Base-by-base conservation (phyloP, 1,140 invertebrate species). In the Drosophila fuyamai region DNA sequence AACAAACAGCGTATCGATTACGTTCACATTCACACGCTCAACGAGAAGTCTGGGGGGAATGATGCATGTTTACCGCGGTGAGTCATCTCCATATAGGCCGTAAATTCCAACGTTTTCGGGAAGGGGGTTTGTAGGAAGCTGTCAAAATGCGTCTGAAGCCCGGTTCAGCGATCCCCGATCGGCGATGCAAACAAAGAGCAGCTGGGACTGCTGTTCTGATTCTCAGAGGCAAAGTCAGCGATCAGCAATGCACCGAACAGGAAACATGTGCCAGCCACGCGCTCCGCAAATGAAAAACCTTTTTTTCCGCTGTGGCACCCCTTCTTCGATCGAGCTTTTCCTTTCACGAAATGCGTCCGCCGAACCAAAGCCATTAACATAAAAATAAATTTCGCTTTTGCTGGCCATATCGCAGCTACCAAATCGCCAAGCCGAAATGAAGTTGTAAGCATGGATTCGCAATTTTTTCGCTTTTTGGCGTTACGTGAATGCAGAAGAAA, bases 311-410 rank as follows among this genome's bases (percentile, higher is more conserved):
- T 13, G 18, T 47, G 50, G 9, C 14, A 12, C 59, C 53, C 62
- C 60, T 60, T 48, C 60, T 60, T 48, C 53, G 38, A 50, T 67
- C 41, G 63, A 61, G 82, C 83, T 86, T 86, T 86, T 86, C 82
- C 82, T 86, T 86, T 86, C 82, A 86, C 82, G 83, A 82, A 88
- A 65, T 78, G 79, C 82, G 82, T 81, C 80, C 79, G 78, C 61
- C 48, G 67, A 74, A 63, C 81, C 73, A 71, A 58, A 79, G 71
- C 81, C 81, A 83, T 83, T 84, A 83, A 85, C 82, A 85, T 85
- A 86, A 85, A 86, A 82, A 86, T 86, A 77, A 86, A 88, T 83
- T 86, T 86, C 82, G 83, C 83, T 86, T 83, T 83, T 84, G 81
- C 65, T 44, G 48, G 61, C 65, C 60, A 50, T 85, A 89, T 88